Evolutionary conservation across 2,888 invertebrate genomes (phyloP).

Genomic region (Drosophila austrosaltans): DNA sequence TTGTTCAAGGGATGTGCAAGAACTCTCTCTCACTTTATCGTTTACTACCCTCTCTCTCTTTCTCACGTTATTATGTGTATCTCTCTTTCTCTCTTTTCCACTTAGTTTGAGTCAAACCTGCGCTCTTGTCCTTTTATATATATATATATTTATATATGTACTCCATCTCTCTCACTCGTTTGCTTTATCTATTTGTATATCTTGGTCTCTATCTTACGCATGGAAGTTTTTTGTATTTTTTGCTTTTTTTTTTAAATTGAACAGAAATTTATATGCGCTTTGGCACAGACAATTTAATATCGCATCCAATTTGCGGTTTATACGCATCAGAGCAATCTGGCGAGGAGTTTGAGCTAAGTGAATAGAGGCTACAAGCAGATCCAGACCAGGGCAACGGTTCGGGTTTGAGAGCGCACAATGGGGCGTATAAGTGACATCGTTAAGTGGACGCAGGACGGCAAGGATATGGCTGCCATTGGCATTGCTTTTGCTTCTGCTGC

Average conservation of each 20-base stretch:
- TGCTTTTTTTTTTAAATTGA: conserved; percentile 71
- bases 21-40: background rate
- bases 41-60: too few species aligned
- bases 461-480: conserved; percentile 28
- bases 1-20: background rate
- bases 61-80: background rate
- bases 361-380: conserved; percentile 13
- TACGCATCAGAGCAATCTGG: conserved; percentile 70
- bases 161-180: conserved; percentile 16
- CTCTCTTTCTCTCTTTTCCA: conserved; percentile 1
- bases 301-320: conserved; percentile 84
- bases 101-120: conserved; percentile 13
- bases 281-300: conserved; percentile 84
- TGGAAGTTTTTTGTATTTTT: conserved; percentile 60
- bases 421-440: conserved; percentile 79
- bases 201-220: conserved; percentile 38
- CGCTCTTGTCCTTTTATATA: conserved; percentile 10
- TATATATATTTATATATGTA: conserved; percentile 1
- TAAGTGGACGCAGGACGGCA: conserved; percentile 65
- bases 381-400: conserved; percentile 10
- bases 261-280: conserved; percentile 81
- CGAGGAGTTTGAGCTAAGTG: conserved; percentile 11
- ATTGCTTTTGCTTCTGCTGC: conserved; percentile 49
- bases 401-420: conserved; percentile 69
- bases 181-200: conserved; percentile 11